Conservation (phyloP, 2,888 invertebrate genomes). For the Sarcophaga caerulescens region DNA sequence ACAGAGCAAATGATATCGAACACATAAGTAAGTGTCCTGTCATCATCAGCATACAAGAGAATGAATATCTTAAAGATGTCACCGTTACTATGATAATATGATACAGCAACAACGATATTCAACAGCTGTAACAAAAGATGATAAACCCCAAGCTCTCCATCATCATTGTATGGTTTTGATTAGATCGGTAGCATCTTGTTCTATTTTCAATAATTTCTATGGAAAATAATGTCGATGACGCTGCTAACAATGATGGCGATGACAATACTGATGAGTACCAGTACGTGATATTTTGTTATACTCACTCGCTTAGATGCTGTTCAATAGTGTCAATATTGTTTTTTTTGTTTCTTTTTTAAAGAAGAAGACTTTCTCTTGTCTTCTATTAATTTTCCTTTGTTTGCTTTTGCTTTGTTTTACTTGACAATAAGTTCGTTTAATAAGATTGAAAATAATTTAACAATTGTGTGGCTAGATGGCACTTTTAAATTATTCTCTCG, state of each 20-base stretch:
- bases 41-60: constrained; percentile 41
- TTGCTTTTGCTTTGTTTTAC: neutral
- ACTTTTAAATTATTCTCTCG: neutral
- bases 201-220: constrained; percentile 26
- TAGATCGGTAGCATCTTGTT: constrained; percentile 7
- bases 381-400: neutral
- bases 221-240: constrained; percentile 41
- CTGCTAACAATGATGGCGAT: constrained; percentile 3
- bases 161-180: neutral
- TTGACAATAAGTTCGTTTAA: neutral
- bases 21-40: constrained; percentile 24
- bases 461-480: neutral
- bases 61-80: constrained; percentile 49
- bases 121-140: neutral
- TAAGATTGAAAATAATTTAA: neutral
- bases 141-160: no score
- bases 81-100: constrained; percentile 43
- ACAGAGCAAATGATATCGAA: neutral
- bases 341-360: neutral
- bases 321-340: constrained; percentile 39
- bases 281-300: constrained; percentile 49
- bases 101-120: constrained; percentile 3
- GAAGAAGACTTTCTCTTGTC: no score
- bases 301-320: neutral
- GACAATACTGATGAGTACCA: constrained; percentile 23